Base-by-base conservation (phyloP, 2,113 vertebrate species). In the Eurystomus gularis region DNA sequence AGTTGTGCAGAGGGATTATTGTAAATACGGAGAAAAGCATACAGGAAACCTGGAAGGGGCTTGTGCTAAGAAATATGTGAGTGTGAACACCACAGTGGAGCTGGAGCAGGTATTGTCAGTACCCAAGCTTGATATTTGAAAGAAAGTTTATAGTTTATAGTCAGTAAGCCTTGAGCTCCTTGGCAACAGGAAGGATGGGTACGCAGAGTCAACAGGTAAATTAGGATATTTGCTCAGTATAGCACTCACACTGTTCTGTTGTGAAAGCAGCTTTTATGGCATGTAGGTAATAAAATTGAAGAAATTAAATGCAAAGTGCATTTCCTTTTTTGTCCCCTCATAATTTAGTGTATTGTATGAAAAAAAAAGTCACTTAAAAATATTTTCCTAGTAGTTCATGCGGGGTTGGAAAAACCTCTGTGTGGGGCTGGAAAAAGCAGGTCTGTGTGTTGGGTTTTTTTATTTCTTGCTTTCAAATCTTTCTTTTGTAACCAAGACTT, bases 1-100 rank as follows among this genome's bases (percentile, higher is more conserved):
- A 82, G 29, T 14, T 83, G 58, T 42, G 28, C 35, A 70, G 68
- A 76, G 35, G 12, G 24, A 18, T 75, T 46, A 10, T 25, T 49
- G 16, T 70, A 26, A 40, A 31, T 51, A 20, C 1, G 4, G 62
- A 90, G 58, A 26, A 65, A 25, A 44, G 9, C 1, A 1, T n/a
- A 6, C 39, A n/a, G 75, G 54, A 85, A 42, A 24, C 10, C 0
- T 2, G 11, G 26, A 48, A 62, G 35, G 49, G 44, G 7, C 40
- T 61, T 0, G 0, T 82, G 37, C 54, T 17, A 1, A 79, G 57
- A 46, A 46, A n/a, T 25, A 26, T 2, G 5, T 28, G 44, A 68
- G 42, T 24, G 31, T 60, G 76, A 77, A 35, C 26, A 57, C 10
- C 66, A 11, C 28, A 15, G 58, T 28, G 76, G 35, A 54, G 13